Evolutionary conservation across 2,888 invertebrate species (phyloP), one percentile per base, ranked within the genome.

Genomic region (Nemapogon koenigi): DNA sequence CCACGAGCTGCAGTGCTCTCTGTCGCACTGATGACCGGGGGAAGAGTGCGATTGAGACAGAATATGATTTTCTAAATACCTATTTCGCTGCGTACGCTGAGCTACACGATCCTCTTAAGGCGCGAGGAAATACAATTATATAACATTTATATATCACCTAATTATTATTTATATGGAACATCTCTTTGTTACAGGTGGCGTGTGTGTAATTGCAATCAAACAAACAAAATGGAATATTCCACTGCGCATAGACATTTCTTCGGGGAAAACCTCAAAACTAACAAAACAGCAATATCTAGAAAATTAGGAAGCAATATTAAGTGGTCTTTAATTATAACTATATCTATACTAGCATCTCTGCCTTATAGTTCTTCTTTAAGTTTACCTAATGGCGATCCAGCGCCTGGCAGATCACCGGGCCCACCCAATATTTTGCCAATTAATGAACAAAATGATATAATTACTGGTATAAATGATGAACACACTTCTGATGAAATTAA

Each of bases 401-500:
- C 86, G 1, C 86, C 86, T 1, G 86, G 86, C 4, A 69, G 86
- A 26, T 86, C 86, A 1, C 86, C 86, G 10, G 85, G 85, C 27
- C 85, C 85, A 48, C 85, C 84, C 48, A 8, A 18, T 1, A 16
- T 19, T 3, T 13, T 16, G 19, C 18, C 39, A 10, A 31, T 19
- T 8, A 22, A 22, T 15, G 18, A 17, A 8, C 15, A 28, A 4
- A 28, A 7, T 6, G 22, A 22, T 11, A 26, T 14, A 4, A 10
- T 13, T 11, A 16, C 16, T 29, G 17, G 14, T 17, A 14, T 29
- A 11, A n/a, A 29, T 4, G 45, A 47, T 38, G 50, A 53, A 41
- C 51, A 50, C 35, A 42, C 47, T 37, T 54, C 53, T 40, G 52
- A 53, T 35, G 55, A 57, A 29, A 44, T 52, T 49, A 55, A 16